Conservation (phyloP, 1,140 invertebrate species). For the Mactra quadrangularis region DNA sequence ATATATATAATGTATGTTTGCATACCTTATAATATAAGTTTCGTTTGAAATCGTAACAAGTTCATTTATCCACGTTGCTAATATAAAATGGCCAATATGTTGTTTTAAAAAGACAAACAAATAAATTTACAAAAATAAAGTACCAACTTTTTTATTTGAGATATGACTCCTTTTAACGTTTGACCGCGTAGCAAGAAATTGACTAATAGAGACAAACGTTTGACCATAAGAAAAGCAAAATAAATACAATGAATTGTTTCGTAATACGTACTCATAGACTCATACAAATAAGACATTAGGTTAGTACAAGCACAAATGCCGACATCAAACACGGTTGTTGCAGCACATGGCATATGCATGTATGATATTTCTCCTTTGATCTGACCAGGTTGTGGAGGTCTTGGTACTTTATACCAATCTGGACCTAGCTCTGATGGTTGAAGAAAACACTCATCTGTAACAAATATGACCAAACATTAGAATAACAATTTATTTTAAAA, state of each 20-base stretch:
- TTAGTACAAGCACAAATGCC: conserved; percentile 54
- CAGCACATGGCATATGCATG: conserved; percentile 59
- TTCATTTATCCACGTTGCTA: too few species aligned
- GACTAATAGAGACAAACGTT: too few species aligned
- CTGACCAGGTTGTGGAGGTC: conserved; percentile 2
- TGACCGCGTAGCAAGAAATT: background rate
- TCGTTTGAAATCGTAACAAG: too few species aligned
- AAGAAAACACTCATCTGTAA: conserved; percentile 38
- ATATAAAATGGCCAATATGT: too few species aligned
- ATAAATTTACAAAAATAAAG: too few species aligned
- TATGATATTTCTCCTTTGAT: conserved; percentile 8
- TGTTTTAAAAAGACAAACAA: too few species aligned
- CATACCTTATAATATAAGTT: too few species aligned
- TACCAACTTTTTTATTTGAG: too few species aligned
- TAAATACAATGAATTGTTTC: too few species aligned
- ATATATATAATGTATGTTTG: too few species aligned
- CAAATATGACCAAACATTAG: background rate
- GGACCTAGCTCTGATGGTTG: conserved; percentile 48
- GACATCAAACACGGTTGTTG: conserved; percentile 53
- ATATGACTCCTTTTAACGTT: background rate
- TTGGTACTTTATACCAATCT: conserved; percentile 50
- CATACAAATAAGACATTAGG: conserved; percentile 39
- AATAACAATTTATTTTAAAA: too few species aligned
- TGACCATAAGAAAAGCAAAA: too few species aligned
- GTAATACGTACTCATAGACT: conserved; percentile 32